These are phyloP conservation scores for Parasteatoda tepidariorum DNA, from an alignment of 1,140 invertebrate genomes.

Conservation along the genomic window DNA sequence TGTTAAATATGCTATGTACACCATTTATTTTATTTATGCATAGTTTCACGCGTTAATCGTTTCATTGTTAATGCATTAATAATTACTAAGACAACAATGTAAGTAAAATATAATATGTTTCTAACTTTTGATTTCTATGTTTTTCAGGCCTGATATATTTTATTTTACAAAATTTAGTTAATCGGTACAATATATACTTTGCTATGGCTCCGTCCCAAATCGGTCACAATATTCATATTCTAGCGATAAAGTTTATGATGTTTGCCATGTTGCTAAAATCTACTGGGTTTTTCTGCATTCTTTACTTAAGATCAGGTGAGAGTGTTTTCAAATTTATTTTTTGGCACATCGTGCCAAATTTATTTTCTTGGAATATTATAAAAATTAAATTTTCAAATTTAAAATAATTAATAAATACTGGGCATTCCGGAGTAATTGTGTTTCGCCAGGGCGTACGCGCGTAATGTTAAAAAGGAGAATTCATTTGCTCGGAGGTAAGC, in stretches of 20 bases:
- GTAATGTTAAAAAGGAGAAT: too few relatives aligned
- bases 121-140: constrained; percentile 7
- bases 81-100: too few relatives aligned
- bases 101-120: neutral
- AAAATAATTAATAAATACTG: too few relatives aligned
- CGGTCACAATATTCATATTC: constrained; percentile 74
- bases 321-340: too few relatives aligned
- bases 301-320: constrained; percentile 68
- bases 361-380: neutral
- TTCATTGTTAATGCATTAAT: too few relatives aligned
- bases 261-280: constrained; percentile 74
- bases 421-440: neutral
- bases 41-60: neutral
- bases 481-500: too few relatives aligned
- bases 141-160: constrained; percentile 84
- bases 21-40: too few relatives aligned
- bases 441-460: too few relatives aligned
- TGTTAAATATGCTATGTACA: too few relatives aligned
- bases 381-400: neutral
- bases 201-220: constrained; percentile 86
- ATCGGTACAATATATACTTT: constrained; percentile 96
- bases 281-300: constrained; percentile 73
- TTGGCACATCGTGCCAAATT: too few relatives aligned
- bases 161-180: constrained; percentile 90
- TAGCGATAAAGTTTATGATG: constrained; percentile 76